phyloP scores from a whole-genome alignment of 2,888 invertebrate genomes.

The Teleiodes luculella region DNA sequence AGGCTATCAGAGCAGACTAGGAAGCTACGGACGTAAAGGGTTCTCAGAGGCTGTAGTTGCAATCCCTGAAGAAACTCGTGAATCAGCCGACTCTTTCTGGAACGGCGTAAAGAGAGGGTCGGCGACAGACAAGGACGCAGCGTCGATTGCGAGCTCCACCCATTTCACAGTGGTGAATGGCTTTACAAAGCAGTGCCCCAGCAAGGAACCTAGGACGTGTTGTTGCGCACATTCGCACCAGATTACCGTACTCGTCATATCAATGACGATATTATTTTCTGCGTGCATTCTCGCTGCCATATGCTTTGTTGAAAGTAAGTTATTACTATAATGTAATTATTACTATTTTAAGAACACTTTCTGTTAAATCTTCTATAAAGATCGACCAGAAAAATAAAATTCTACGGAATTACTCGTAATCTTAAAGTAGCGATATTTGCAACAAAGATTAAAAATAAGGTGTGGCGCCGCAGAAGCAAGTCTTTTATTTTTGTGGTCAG shows the following conservation, averaged over 20 bases:
- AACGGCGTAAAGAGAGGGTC: constrained; percentile 67
- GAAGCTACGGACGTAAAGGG: constrained; percentile 53
- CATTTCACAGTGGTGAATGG: constrained; percentile 93
- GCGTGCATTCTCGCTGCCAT: constrained; percentile 89
- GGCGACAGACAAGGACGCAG: constrained; percentile 80
- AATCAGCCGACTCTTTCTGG: constrained; percentile 62
- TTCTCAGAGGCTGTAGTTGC: constrained; percentile 57
- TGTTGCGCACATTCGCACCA: constrained; percentile 88
- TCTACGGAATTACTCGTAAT: too few relatives aligned
- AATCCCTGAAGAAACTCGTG: constrained; percentile 65
- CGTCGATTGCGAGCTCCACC: constrained; percentile 90
- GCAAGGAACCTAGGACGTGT: constrained; percentile 80
- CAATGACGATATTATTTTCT: constrained; percentile 89
- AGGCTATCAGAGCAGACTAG: constrained; percentile 55
- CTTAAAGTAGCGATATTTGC: too few relatives aligned
- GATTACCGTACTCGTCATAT: constrained; percentile 88
- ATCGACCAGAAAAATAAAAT: too few relatives aligned
- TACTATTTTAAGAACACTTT: too few relatives aligned
- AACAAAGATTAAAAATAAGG: too few relatives aligned
- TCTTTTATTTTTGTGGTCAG: too few relatives aligned
- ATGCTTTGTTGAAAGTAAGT: constrained; percentile 91
- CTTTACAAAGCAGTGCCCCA: constrained; percentile 81
- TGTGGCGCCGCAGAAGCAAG: too few relatives aligned
- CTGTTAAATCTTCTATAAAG: too few relatives aligned
- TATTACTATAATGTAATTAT: constrained; percentile 19